Conservation (phyloP, 2,113 vertebrate genomes). For the Thymallus thymallus region DNA sequence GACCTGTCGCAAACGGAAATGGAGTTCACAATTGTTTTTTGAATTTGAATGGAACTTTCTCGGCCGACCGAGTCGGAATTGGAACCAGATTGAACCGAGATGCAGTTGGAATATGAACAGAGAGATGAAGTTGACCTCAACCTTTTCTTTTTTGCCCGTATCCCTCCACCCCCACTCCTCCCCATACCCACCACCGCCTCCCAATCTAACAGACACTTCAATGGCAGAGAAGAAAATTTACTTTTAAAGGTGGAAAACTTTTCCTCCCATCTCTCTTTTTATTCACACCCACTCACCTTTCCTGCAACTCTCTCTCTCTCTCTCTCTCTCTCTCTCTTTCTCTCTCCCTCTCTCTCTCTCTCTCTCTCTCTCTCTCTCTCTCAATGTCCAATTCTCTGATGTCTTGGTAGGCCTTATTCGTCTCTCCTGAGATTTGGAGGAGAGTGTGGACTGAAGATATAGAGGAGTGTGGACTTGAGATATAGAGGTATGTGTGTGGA, state of each 20-base stretch:
- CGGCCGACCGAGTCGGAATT: constrained; percentile 26
- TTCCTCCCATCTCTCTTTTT: constrained; percentile 67
- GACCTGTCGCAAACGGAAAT: no score
- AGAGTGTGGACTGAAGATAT: constrained; percentile 55
- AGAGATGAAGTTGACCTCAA: constrained; percentile 74
- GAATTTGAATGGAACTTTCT: no score
- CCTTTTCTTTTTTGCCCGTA: constrained; percentile 57
- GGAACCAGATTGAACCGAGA: constrained; percentile 51
- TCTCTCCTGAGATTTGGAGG: constrained; percentile 47
- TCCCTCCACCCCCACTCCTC: not conserved
- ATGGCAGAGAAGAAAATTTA: constrained; percentile 63
- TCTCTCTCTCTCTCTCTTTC: constrained; percentile 6
- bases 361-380: not conserved
- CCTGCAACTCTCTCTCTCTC: constrained; percentile 43
- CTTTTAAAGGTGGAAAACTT: constrained; percentile 64
- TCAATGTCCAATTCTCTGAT: constrained; percentile 50
- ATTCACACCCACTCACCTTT: constrained; percentile 58
- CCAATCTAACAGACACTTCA: constrained; percentile 55
- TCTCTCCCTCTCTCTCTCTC: constrained; percentile 1
- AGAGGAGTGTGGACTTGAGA: constrained; percentile 14
- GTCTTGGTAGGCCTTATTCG: constrained; percentile 62
- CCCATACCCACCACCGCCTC: no score
- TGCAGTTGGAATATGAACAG: constrained; percentile 68
- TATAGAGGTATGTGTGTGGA: constrained; percentile 33
- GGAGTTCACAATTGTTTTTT: no score